A percentile compares a stretch with the other conserved stretches of the same genome.
Evolutionary conservation across 92 coral and sea anemone genomes (phyloP).

Genomic region (Parazoanthus atlanticus): DNA sequence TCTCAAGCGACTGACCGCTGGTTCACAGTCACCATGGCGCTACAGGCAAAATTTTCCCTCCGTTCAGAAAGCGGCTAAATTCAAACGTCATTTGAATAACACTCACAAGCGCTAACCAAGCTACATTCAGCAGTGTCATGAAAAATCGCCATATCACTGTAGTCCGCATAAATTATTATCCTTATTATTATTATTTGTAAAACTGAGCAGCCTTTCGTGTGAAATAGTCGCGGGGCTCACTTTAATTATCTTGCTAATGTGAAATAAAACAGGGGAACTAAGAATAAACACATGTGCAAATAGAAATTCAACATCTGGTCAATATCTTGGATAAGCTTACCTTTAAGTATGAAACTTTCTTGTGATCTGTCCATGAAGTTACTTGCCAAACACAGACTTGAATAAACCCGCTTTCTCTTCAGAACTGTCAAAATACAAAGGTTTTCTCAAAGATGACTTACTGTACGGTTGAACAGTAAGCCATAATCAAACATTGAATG

Average conservation of each 20-base stretch:
- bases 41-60: not conserved
- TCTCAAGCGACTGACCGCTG: not conserved
- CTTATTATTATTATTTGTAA: too few species aligned
- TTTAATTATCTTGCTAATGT: not conserved
- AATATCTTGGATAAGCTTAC: slow-evolving; percentile 5
- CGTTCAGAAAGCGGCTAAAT: not conserved
- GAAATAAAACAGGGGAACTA: not conserved
- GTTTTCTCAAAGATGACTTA: not conserved
- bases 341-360: not conserved
- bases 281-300: not conserved
- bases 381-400: not conserved
- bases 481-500: not conserved
- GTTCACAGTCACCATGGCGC: not conserved
- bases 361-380: slow-evolving; percentile 3
- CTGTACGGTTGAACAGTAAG: not conserved
- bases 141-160: not conserved
- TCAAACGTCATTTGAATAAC: not conserved
- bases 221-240: not conserved
- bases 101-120: not conserved
- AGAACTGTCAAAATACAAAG: not conserved
- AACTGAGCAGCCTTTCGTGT: not conserved
- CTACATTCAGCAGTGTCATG: not conserved
- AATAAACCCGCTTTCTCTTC: not conserved
- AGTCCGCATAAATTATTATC: too few species aligned
- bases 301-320: not conserved